These are phyloP conservation scores for Rallus limicola DNA, from an alignment of 2,113 vertebrate genomes.

Conservation along the genomic window DNA sequence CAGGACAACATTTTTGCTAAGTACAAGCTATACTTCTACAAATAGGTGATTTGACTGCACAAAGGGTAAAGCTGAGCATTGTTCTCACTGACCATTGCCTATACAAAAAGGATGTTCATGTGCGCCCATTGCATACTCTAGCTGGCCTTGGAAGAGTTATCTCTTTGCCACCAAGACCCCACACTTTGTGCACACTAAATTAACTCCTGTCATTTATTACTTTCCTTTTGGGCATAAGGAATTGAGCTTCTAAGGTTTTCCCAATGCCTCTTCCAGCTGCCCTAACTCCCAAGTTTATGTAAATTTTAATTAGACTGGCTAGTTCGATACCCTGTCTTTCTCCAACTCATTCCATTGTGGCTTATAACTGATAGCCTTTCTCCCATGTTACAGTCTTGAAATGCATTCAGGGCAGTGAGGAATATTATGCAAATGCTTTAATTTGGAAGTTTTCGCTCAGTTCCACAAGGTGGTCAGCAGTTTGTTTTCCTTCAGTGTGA, in stretches of 20 bases:
- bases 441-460: background rate
- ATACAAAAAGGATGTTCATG: background rate
- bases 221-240: background rate
- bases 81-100: background rate
- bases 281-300: background rate
- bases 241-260: background rate
- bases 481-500: background rate
- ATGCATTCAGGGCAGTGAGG: background rate
- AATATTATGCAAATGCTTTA: background rate
- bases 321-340: background rate
- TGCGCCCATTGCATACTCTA: background rate
- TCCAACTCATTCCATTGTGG: background rate
- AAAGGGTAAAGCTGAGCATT: background rate
- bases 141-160: background rate
- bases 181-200: background rate
- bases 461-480: background rate
- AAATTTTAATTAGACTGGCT: background rate
- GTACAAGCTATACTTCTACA: background rate
- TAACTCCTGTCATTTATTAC: background rate
- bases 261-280: background rate
- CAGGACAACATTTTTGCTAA: background rate
- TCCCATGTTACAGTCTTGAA: background rate
- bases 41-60: background rate
- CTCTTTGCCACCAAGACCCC: background rate
- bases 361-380: background rate